These are phyloP conservation scores for Phodopus roborovskii DNA, from an alignment of 2,113 vertebrate genomes.

Conservation along the genomic window DNA sequence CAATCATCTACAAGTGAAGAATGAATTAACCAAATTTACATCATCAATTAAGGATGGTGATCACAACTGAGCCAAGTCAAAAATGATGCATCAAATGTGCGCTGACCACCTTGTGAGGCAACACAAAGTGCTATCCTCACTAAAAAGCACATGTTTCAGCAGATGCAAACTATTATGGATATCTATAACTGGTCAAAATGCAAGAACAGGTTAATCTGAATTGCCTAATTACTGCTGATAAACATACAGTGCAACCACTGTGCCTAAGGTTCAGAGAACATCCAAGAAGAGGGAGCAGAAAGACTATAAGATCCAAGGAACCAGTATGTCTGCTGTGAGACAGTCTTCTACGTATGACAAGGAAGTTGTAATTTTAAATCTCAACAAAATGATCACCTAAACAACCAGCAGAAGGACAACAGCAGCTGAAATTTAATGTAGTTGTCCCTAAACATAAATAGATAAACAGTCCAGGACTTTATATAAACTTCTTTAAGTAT, in stretches of 20 bases:
- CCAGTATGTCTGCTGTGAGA: background rate
- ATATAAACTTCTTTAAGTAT: too few species aligned
- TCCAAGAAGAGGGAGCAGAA: background rate
- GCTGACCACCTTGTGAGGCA: background rate
- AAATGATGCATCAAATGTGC: background rate
- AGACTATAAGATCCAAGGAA: background rate
- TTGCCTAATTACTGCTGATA: background rate
- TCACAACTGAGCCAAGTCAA: background rate
- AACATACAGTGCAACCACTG: background rate
- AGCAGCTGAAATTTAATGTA: background rate
- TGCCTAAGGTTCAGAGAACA: too few species aligned
- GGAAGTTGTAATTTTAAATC: background rate
- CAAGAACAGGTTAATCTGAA: background rate
- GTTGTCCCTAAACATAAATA: background rate
- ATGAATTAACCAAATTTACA: background rate
- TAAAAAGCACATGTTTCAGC: background rate
- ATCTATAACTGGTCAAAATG: background rate
- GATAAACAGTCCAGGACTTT: background rate
- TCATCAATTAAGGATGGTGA: background rate
- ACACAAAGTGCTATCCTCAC: background rate
- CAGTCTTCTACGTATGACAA: background rate
- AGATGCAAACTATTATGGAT: background rate
- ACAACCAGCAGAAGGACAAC: background rate
- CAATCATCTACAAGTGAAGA: background rate
- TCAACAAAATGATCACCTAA: background rate